Evolutionary conservation across 1,140 invertebrate genomes (phyloP).

Genomic region (Sweltsa coloradensis): DNA sequence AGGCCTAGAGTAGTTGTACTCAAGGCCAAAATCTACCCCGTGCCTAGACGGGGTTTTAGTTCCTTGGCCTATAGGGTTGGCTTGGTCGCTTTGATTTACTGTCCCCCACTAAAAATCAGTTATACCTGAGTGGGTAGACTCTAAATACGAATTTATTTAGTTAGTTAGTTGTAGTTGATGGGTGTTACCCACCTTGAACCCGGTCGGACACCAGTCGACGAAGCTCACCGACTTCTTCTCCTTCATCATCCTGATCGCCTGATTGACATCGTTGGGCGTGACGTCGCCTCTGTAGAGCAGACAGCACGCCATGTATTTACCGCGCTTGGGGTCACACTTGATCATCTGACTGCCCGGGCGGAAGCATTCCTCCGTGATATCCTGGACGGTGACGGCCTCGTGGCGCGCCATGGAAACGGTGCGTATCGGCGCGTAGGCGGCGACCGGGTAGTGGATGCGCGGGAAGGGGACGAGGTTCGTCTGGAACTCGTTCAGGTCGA

Average conservation of each 20-base stretch:
- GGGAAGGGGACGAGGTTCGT: conserved; percentile 59
- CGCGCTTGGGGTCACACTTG: conserved; percentile 49
- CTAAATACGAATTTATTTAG: too few relatives aligned
- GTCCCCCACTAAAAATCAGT: too few relatives aligned
- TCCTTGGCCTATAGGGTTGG: too few relatives aligned
- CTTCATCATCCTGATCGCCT: conserved; percentile 44
- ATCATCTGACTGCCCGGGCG: conserved; percentile 55
- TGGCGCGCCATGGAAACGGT: conserved; percentile 36
- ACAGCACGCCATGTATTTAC: conserved; percentile 64
- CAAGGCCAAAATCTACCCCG: too few relatives aligned
- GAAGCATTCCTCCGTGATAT: conserved; percentile 40
- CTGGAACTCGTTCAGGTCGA: conserved; percentile 55
- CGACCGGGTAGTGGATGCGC: conserved; percentile 49
- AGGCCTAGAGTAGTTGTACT: too few relatives aligned
- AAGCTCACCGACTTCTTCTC: conserved; percentile 42
- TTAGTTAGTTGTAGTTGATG: too few relatives aligned
- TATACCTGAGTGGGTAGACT: too few relatives aligned
- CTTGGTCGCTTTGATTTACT: too few relatives aligned
- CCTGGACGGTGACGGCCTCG: conserved; percentile 36
- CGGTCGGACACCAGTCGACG: conserved; percentile 59
- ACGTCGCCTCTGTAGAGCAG: conserved; percentile 53
- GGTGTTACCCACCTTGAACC: conserved; percentile 55
- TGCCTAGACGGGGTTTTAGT: too few relatives aligned
- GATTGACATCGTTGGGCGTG: conserved; percentile 39
- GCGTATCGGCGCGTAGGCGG: conserved; percentile 40